These are phyloP conservation scores for Drosophila hamatofila DNA, from an alignment of 2,888 invertebrate genomes.

Conservation along the genomic window DNA sequence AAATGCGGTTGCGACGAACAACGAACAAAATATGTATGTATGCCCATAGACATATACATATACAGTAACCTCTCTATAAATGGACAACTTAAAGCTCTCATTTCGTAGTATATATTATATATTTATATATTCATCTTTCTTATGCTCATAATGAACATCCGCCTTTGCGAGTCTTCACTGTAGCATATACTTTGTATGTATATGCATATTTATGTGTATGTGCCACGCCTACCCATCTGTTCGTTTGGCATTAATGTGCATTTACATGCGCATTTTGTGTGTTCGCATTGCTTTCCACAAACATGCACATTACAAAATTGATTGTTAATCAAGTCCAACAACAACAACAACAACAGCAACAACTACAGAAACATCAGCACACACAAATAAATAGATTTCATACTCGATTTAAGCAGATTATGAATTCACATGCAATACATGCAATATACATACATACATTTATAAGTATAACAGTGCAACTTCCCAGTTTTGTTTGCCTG, in stretches of 20 bases:
- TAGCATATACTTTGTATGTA: not conserved
- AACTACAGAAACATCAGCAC: not conserved
- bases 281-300: slow-evolving; percentile 63
- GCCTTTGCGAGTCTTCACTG: not conserved
- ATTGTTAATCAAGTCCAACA: slow-evolving; percentile 51
- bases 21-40: slow-evolving; percentile 39
- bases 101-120: not conserved
- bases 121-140: not conserved
- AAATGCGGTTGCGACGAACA: slow-evolving; percentile 67
- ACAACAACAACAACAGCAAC: slow-evolving; percentile 1
- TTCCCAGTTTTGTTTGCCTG: slow-evolving; percentile 12
- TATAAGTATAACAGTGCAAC: too few species aligned
- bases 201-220: not conserved
- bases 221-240: slow-evolving; percentile 34
- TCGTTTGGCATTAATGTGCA: slow-evolving; percentile 73
- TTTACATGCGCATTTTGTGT: slow-evolving; percentile 72
- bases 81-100: not conserved
- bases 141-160: not conserved
- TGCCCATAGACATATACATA: not conserved
- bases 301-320: slow-evolving; percentile 49
- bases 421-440: slow-evolving; percentile 14
- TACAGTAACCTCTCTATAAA: not conserved
- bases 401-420: slow-evolving; percentile 37
- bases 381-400: slow-evolving; percentile 6
- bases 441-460: not conserved